phyloP scores from a whole-genome alignment of 2,797 vertebrate genomes.

The Enoplosus armatus region DNA sequence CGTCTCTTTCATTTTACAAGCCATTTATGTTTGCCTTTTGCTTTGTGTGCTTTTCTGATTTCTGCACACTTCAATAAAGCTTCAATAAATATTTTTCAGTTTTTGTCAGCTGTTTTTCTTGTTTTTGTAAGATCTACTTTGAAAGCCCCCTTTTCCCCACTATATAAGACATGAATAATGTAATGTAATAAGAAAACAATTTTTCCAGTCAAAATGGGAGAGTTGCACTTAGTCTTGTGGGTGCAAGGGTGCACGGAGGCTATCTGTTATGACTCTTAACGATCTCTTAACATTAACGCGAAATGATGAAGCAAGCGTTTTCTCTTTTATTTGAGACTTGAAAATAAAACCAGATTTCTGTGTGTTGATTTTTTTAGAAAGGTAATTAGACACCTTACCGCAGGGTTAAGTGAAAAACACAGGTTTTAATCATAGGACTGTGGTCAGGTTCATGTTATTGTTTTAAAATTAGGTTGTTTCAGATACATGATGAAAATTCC shows the following conservation, averaged over 20 bases:
- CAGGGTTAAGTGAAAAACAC: background rate
- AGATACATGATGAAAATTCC: background rate
- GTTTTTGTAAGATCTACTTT: background rate
- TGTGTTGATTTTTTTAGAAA: too few species aligned
- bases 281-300: background rate
- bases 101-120: background rate
- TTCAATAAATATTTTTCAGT: background rate
- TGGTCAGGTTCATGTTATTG: background rate
- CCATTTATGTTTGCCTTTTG: background rate
- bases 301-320: background rate
- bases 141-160: background rate
- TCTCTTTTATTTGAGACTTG: background rate
- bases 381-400: too few species aligned
- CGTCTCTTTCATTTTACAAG: background rate
- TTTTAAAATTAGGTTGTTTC: background rate
- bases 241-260: too few species aligned
- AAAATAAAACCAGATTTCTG: background rate
- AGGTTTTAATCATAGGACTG: background rate
- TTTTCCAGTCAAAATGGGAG: background rate
- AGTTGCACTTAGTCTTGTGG: too few species aligned
- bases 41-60: background rate
- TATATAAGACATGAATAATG: background rate
- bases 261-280: background rate
- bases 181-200: background rate
- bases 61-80: background rate